These are phyloP conservation scores for Dendrocopos noguchii DNA, from an alignment of 2,113 vertebrate species.

Conservation along the genomic window DNA sequence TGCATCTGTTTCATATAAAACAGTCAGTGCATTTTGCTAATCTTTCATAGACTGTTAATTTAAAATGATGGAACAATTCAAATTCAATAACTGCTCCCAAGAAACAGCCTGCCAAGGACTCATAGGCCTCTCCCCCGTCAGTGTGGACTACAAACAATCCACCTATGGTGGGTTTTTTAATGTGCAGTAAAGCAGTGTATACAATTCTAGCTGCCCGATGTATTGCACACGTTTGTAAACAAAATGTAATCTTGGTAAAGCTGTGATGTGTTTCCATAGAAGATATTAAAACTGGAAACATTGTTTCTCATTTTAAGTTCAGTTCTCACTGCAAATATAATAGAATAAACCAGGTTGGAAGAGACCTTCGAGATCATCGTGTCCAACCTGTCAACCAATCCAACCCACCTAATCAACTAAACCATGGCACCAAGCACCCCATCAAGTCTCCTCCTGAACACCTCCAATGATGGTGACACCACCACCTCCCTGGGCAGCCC, in stretches of 20 bases:
- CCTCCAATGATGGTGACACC: too few relatives aligned
- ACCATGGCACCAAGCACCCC: too few relatives aligned
- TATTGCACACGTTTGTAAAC: constrained; percentile 16
- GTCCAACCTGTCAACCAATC: too few relatives aligned
- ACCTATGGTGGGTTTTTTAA: constrained; percentile 20
- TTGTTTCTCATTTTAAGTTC: not conserved
- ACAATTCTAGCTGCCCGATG: constrained; percentile 41
- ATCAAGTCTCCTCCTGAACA: too few relatives aligned
- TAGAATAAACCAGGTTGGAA: too few relatives aligned
- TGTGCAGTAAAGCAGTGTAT: constrained; percentile 13
- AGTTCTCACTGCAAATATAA: not conserved
- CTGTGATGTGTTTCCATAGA: not conserved
- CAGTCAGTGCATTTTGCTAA: not conserved
- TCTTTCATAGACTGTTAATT: not conserved
- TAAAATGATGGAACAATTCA: constrained; percentile 6
- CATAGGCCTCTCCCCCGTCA: not conserved
- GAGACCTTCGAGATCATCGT: too few relatives aligned
- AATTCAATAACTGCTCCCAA: not conserved
- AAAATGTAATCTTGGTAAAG: not conserved
- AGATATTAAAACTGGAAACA: not conserved
- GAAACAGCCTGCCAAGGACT: not conserved
- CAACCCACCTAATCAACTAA: too few relatives aligned
- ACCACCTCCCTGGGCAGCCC: too few relatives aligned
- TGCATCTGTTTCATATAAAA: not conserved
- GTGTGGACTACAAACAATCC: not conserved